Evolutionary conservation across 2,888 invertebrate species (phyloP).

Genomic region (Electrophaes corylata): DNA sequence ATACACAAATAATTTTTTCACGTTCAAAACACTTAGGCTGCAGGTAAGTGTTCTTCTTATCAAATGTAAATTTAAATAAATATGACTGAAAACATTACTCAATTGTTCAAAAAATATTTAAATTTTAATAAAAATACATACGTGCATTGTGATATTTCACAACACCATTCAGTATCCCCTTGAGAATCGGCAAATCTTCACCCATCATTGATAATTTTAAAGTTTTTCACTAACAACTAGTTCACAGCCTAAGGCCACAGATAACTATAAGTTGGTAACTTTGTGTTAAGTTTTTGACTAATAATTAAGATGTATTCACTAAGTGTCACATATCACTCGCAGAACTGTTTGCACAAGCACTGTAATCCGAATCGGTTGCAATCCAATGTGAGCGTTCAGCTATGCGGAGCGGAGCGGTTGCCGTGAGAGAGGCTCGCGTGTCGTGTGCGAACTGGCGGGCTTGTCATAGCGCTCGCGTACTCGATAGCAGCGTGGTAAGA

Average conservation of each 20-base stretch:
- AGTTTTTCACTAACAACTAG: constrained; percentile 75
- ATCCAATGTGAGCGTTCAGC: constrained; percentile 60
- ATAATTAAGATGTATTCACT: constrained; percentile 56
- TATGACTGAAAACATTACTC: neutral
- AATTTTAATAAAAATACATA: constrained; percentile 85
- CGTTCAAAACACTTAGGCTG: too few relatives aligned
- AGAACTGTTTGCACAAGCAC: constrained; percentile 66
- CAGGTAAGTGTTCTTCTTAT: neutral
- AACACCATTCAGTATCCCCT: constrained; percentile 95
- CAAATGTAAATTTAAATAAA: neutral
- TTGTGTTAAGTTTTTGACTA: constrained; percentile 59
- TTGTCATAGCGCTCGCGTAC: constrained; percentile 74
- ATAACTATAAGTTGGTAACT: constrained; percentile 76
- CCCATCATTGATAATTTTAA: constrained; percentile 88
- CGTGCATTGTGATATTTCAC: constrained; percentile 97
- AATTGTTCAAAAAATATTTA: constrained; percentile 9
- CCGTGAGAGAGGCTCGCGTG: constrained; percentile 55
- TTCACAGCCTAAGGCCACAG: constrained; percentile 81
- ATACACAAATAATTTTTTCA: too few relatives aligned
- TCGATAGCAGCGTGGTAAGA: constrained; percentile 47
- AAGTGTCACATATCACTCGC: constrained; percentile 70
- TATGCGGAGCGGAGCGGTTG: constrained; percentile 14
- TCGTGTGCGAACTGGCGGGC: constrained; percentile 66
- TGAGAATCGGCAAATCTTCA: constrained; percentile 95
- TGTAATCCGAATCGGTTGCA: constrained; percentile 72